These are phyloP conservation scores for Phoebastria nigripes DNA, from an alignment of 2,797 vertebrate species.

Conservation along the genomic window DNA sequence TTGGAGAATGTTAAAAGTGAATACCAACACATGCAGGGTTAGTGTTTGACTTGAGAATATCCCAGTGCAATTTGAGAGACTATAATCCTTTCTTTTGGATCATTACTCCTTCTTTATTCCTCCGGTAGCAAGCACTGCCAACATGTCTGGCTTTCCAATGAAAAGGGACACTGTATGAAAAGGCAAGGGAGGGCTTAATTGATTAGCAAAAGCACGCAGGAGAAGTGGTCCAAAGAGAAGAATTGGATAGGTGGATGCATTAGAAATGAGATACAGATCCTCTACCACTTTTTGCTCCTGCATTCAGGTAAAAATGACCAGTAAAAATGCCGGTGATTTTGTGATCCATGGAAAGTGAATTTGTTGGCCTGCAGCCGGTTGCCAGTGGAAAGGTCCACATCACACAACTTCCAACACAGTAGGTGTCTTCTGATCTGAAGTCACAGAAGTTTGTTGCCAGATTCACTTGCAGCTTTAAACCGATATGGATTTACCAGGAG, in stretches of 20 bases:
- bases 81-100: conserved; percentile 8
- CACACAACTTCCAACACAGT: neutral
- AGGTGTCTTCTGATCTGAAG: neutral
- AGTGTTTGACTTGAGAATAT: neutral
- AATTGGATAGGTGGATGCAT: neutral
- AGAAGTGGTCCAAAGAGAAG: neutral
- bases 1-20: neutral
- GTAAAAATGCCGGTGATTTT: neutral
- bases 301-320: neutral
- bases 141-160: conserved; percentile 1
- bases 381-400: neutral
- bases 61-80: neutral
- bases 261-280: neutral
- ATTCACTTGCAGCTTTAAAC: neutral
- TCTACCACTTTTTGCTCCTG: neutral
- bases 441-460: neutral
- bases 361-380: neutral
- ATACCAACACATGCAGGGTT: neutral
- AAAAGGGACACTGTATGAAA: conserved; percentile 1
- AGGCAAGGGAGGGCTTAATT: neutral
- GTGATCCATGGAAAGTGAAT: neutral
- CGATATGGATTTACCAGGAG: neutral
- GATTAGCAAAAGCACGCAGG: neutral
- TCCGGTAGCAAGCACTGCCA: neutral
- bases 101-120: conserved; percentile 21